phyloP scores from a whole-genome alignment of 2,888 invertebrate species.

The Pristionchus exspectatus region DNA sequence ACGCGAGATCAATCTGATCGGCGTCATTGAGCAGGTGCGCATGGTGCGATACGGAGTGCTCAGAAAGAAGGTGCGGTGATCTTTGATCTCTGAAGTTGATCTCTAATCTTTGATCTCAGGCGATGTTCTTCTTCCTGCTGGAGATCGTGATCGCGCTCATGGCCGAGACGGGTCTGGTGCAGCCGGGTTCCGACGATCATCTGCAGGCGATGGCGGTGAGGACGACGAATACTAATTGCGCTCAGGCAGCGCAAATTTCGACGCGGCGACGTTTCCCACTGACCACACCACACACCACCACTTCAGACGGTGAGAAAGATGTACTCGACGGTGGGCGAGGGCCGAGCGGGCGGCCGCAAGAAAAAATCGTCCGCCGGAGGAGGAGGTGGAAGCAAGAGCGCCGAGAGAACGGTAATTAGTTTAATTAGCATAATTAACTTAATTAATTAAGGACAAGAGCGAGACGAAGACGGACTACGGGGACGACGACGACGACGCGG shows the following conservation, averaged over 20 bases:
- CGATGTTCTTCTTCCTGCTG: conserved; percentile 41
- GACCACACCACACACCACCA: neutral
- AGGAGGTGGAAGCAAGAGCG: neutral
- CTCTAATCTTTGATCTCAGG: conserved; percentile 19
- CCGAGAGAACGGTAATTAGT: neutral
- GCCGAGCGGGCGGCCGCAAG: neutral
- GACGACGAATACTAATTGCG: neutral
- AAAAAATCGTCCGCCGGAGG: neutral
- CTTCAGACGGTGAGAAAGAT: conserved; percentile 9
- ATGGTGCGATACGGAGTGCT: conserved; percentile 42
- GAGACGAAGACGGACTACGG: neutral
- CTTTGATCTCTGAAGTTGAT: neutral
- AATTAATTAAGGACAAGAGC: conserved; percentile 29
- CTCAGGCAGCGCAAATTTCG: neutral
- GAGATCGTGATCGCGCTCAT: conserved; percentile 36
- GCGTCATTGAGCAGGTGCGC: conserved; percentile 35
- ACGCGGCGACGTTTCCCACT: conserved; percentile 35
- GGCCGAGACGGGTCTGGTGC: conserved; percentile 15
- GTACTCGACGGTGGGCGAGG: neutral
- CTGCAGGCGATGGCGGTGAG: conserved; percentile 33
- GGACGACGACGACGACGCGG: neutral
- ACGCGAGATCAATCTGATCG: conserved; percentile 33
- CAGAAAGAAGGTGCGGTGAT: conserved; percentile 15
- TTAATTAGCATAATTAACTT: neutral
- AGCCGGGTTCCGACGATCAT: conserved; percentile 22